A percentile compares a stretch with the other conserved stretches of the same genome.
Evolutionary conservation across 2,113 vertebrate genomes (phyloP).

Genomic region (Melanocharis versteri): DNA sequence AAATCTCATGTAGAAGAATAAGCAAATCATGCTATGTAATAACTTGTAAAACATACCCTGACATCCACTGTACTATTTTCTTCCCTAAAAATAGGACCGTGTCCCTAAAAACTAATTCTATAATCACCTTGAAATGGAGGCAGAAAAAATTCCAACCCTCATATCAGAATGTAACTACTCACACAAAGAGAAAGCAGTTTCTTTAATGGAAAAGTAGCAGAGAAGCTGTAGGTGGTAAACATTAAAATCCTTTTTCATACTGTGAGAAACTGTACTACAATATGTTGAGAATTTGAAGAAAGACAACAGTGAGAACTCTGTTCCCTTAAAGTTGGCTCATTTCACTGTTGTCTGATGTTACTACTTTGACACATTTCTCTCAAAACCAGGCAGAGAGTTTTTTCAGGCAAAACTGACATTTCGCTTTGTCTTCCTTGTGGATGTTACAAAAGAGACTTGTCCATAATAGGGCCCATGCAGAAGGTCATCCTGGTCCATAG

Average conservation of each 20-base stretch:
- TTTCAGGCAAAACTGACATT: neutral
- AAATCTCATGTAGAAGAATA: neutral
- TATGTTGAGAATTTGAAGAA: neutral
- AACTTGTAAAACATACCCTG: neutral
- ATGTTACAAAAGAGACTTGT: neutral
- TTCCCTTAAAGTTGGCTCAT: neutral
- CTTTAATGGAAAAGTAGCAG: neutral
- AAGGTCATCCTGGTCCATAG: neutral
- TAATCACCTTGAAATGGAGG: neutral
- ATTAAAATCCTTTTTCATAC: neutral
- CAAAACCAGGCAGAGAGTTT: neutral
- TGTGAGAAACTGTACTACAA: constrained; percentile 4
- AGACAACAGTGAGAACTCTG: neutral
- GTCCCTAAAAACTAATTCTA: neutral
- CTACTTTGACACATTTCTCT: neutral
- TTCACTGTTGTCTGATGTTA: constrained; percentile 5
- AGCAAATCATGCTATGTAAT: neutral
- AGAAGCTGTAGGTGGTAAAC: neutral
- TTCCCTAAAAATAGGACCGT: neutral
- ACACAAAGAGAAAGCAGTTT: neutral
- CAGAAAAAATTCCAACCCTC: neutral
- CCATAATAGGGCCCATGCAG: neutral
- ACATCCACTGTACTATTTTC: neutral
- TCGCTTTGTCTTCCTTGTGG: neutral
- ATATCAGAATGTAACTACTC: neutral